Base-by-base conservation (phyloP, 2,888 invertebrate genomes). In the Cremastobaeus sp. region DNA sequence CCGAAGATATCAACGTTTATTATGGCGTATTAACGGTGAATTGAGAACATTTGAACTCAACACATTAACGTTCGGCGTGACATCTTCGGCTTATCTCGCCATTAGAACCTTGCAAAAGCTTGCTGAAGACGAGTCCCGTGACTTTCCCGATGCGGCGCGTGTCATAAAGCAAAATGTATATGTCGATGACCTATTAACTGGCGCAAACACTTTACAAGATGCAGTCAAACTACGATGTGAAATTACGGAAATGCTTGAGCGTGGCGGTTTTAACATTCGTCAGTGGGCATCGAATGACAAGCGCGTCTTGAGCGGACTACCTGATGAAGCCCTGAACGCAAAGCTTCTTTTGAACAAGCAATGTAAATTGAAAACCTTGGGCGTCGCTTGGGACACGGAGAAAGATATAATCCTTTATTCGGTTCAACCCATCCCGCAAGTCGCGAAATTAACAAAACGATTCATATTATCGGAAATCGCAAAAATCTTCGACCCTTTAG, bases 371-470 rank as follows among this genome's bases (percentile, higher is more conserved):
- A 30, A 30, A 30, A 30, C n/a, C n/a, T n/a, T n/a, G n/a, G n/a
- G n/a, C n/a, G n/a, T n/a, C n/a, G n/a, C n/a, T n/a, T n/a, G n/a
- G 30, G n/a, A 30, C n/a, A 8, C 30, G 9, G n/a, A 9, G n/a
- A 9, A 30, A 3, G 30, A 30, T 9, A 9, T 2, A 30, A 30
- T 30, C n/a, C n/a, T 2, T 30, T 30, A 30, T 9, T 5, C 30
- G n/a, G n/a, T 9, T n/a, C 2, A 30, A 3, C 9, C 30, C 2
- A 30, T 5, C n/a, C 5, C 2, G 2, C 4, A 9, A 30, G n/a
- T 9, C n/a, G 3, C 4, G 2, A 30, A 30, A 9, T 5, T 30
- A 5, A 77, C 74, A 0, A 79, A 78, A 34, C 30, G 30, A 2
- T 30, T 30, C 9, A 11, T 30, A 5, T n/a, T n/a, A n/a, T n/a